These are phyloP conservation scores for Drosophila bunnanda DNA, from an alignment of 2,888 invertebrate genomes.

Conservation along the genomic window DNA sequence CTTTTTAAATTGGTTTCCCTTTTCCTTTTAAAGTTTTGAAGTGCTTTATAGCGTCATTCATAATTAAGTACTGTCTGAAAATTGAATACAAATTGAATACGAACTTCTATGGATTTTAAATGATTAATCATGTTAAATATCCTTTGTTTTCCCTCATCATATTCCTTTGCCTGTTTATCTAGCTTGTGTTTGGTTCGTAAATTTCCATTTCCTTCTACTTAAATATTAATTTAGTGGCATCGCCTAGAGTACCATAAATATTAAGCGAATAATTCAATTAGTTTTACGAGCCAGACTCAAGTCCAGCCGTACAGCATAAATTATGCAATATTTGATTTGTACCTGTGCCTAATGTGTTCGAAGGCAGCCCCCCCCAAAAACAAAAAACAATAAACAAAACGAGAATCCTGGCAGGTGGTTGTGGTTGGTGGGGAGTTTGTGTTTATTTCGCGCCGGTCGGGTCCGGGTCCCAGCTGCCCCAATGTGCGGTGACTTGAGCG, in stretches of 20 bases:
- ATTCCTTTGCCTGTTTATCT: background rate
- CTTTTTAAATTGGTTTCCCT: constrained; percentile 5
- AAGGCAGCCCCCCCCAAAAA: no score
- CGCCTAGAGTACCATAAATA: constrained; percentile 46
- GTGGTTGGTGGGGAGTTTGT: constrained; percentile 6
- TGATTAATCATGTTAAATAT: background rate
- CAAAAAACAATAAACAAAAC: background rate
- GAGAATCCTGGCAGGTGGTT: constrained; percentile 17
- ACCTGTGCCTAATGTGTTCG: constrained; percentile 33
- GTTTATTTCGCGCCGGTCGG: background rate
- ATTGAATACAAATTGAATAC: background rate
- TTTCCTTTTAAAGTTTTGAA: background rate
- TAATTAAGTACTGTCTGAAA: background rate
- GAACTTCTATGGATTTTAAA: background rate
- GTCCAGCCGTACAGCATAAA: constrained; percentile 28
- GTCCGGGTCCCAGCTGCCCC: constrained; percentile 5
- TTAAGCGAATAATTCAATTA: constrained; percentile 52
- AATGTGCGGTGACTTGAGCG: constrained; percentile 49
- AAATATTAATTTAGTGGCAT: constrained; percentile 36
- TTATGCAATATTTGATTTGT: constrained; percentile 52
- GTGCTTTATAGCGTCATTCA: no score
- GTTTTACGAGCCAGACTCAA: constrained; percentile 15
- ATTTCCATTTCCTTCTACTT: constrained; percentile 4
- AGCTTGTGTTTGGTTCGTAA: constrained; percentile 2
- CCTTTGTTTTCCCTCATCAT: background rate